Percentiles rank a stretch among this genome's conserved stretches.
phyloP scores from a whole-genome alignment of 2,113 vertebrate species.

The Eublepharis macularius region DNA sequence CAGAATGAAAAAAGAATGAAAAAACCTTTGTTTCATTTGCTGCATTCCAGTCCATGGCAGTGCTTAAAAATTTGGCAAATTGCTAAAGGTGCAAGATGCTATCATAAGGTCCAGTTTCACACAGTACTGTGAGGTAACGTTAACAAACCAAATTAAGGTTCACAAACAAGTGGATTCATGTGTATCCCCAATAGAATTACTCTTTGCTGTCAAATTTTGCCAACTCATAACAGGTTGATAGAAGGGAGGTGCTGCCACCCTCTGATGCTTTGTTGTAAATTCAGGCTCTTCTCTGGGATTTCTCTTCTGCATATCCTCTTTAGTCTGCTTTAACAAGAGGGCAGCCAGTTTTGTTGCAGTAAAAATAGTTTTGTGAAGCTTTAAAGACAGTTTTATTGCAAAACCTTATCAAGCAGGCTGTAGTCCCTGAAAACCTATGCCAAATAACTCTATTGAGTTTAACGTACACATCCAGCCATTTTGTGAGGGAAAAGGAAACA shows the following conservation, averaged over 20 bases:
- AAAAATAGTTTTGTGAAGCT: no score
- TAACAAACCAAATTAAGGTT: not conserved
- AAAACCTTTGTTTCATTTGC: no score
- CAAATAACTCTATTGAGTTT: no score
- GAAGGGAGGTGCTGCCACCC: constrained; percentile 20
- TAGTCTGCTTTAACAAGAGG: not conserved
- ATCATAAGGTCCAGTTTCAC: not conserved
- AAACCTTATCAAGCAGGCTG: no score
- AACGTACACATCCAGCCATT: not conserved
- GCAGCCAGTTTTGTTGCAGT: no score
- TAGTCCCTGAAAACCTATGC: no score
- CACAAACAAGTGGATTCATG: not conserved
- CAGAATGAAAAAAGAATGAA: no score
- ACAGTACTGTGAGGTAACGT: not conserved
- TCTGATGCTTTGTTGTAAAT: not conserved
- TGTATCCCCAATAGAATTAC: not conserved
- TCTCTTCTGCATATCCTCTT: not conserved
- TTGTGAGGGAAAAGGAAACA: not conserved
- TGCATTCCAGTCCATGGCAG: no score
- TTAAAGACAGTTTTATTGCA: no score
- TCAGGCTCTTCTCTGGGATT: not conserved
- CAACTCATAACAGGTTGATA: not conserved
- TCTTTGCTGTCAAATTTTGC: not conserved
- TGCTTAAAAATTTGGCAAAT: not conserved
- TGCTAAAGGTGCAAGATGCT: not conserved